Percentiles rank a stretch among this genome's conserved stretches.
Conservation (phyloP, 2,797 vertebrate species). For the Girardinus metallicus region DNA sequence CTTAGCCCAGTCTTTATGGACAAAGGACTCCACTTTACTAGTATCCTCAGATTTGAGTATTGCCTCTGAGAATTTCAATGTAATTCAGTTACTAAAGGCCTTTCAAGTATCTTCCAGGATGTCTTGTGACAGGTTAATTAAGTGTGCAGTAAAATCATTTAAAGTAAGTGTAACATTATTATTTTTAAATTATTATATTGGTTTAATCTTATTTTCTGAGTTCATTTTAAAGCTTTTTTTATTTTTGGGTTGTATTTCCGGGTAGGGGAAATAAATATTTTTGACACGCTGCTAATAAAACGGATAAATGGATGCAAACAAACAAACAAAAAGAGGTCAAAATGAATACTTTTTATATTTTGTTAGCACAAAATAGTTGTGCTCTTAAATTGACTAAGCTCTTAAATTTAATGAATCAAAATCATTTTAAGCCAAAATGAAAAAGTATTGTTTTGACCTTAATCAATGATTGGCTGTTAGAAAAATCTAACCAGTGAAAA, state of each 20-base stretch:
- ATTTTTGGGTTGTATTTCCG: constrained; percentile 79
- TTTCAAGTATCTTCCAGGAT: background rate
- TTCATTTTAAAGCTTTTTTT: background rate
- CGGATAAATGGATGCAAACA: constrained; percentile 15
- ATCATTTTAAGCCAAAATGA: background rate
- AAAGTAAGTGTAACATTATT: background rate
- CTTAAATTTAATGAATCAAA: background rate
- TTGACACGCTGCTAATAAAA: constrained; percentile 37
- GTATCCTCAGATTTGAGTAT: background rate
- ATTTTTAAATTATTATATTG: background rate
- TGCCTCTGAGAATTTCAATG: background rate
- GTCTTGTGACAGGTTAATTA: background rate
- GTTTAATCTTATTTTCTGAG: background rate
- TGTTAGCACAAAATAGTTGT: constrained; percentile 5
- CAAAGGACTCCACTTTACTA: background rate
- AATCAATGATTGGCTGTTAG: constrained; percentile 4
- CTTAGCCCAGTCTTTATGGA: background rate
- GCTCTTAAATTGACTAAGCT: constrained; percentile 2
- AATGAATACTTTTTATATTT: constrained; percentile 40
- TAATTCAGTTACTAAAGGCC: background rate
- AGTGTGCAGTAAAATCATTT: background rate
- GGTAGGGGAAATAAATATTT: constrained; percentile 78
- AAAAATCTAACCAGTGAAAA: background rate
- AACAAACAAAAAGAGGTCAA: constrained; percentile 37
- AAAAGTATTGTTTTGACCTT: constrained; percentile 51